These are phyloP conservation scores for Ptilodon capucinus DNA, from an alignment of 2,888 invertebrate species.

Conservation along the genomic window DNA sequence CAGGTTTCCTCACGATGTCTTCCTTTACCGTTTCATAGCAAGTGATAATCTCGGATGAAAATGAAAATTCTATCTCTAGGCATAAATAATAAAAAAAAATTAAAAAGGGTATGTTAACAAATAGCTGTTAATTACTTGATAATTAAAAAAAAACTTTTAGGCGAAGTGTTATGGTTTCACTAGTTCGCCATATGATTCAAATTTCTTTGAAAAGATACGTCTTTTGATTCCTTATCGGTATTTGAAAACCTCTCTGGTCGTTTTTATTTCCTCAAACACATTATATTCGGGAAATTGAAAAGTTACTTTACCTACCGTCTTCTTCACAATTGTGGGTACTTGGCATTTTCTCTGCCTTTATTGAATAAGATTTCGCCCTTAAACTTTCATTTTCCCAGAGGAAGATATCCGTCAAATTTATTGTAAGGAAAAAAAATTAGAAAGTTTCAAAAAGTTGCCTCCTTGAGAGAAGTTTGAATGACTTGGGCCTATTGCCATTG, in stretches of 20 bases:
- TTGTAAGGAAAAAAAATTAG: conserved; percentile 30
- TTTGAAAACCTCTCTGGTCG: not conserved
- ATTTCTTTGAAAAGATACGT: too few species aligned
- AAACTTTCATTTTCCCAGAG: conserved; percentile 35
- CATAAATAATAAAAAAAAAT: too few species aligned
- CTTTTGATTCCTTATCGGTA: too few species aligned
- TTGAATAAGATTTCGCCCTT: conserved; percentile 43
- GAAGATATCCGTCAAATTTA: conserved; percentile 47
- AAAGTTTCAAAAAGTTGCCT: conserved; percentile 39
- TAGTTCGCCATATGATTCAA: too few species aligned
- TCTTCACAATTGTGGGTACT: conserved; percentile 14
- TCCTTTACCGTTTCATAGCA: too few species aligned
- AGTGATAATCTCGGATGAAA: too few species aligned
- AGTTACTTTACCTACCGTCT: conserved; percentile 7
- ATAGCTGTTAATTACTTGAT: too few species aligned
- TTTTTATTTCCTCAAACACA: not conserved
- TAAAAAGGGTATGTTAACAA: too few species aligned
- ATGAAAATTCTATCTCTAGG: too few species aligned
- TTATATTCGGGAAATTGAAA: conserved; percentile 6
- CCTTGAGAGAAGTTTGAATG: conserved; percentile 29
- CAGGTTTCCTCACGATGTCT: too few species aligned
- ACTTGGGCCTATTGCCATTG: conserved; percentile 20
- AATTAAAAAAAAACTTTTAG: too few species aligned
- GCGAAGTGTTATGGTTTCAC: too few species aligned
- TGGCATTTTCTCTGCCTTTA: conserved; percentile 24